A percentile compares a stretch with the other conserved stretches of the same genome.
These are phyloP conservation scores for Erithacus rubecula DNA, from an alignment of 2,797 vertebrate genomes.

Conservation along the genomic window DNA sequence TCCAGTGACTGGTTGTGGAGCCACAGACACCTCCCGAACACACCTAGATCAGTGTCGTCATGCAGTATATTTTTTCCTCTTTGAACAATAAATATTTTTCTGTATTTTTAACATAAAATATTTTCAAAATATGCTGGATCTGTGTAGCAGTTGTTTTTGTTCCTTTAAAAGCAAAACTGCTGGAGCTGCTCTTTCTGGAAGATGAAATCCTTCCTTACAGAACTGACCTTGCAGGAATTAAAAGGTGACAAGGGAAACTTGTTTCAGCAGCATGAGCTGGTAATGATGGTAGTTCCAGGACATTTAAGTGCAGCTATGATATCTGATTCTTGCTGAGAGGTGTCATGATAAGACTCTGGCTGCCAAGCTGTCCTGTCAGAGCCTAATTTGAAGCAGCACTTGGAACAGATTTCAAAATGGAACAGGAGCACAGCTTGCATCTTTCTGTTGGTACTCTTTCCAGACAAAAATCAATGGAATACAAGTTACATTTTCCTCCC, in stretches of 20 bases:
- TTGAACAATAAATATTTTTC: conserved; percentile 81
- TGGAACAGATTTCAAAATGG: background rate
- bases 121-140: conserved; percentile 74
- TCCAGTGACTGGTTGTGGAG: conserved; percentile 66
- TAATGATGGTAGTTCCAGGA: background rate
- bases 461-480: background rate
- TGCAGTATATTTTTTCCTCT: conserved; percentile 81
- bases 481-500: background rate
- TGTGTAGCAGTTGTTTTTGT: conserved; percentile 64
- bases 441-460: background rate
- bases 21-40: conserved; percentile 43
- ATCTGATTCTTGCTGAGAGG: background rate
- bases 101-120: conserved; percentile 86
- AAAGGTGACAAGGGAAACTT: background rate
- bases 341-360: background rate
- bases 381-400: background rate
- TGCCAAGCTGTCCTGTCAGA: background rate
- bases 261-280: background rate
- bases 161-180: background rate
- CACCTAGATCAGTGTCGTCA: conserved; percentile 61
- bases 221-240: background rate
- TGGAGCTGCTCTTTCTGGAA: background rate
- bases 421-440: background rate
- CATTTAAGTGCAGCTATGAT: background rate
- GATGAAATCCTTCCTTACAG: background rate